phyloP scores from a whole-genome alignment of 2,113 vertebrate species.

The Ascaphus truei region DNA sequence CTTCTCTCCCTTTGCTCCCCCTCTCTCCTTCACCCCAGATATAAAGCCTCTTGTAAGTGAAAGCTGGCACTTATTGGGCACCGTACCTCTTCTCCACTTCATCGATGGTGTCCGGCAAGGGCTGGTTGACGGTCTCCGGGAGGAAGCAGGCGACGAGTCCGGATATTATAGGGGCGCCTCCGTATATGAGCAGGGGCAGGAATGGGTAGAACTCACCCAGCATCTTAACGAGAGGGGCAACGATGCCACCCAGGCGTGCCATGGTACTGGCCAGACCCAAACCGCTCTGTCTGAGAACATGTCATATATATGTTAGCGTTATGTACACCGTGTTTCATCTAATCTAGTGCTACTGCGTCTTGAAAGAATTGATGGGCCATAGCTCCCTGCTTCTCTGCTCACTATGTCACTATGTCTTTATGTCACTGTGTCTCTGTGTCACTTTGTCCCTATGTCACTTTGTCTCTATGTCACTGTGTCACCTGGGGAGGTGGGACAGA shows the following conservation, averaged over 20 bases:
- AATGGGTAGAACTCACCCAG: conserved; percentile 38
- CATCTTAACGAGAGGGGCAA: conserved; percentile 49
- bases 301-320: too few species aligned
- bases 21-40: too few species aligned
- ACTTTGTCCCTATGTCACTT: too few species aligned
- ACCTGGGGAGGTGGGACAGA: too few species aligned
- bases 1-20: too few species aligned
- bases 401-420: too few species aligned
- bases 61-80: not conserved
- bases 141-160: conserved; percentile 46
- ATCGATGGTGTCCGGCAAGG: conserved; percentile 51
- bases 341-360: too few species aligned
- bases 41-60: not conserved
- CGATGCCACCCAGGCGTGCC: conserved; percentile 51
- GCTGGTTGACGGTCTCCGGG: conserved; percentile 53
- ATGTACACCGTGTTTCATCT: too few species aligned
- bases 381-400: too few species aligned
- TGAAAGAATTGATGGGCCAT: too few species aligned
- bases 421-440: too few species aligned
- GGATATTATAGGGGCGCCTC: conserved; percentile 41
- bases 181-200: conserved; percentile 50
- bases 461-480: too few species aligned
- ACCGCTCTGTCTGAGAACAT: conserved; percentile 48
- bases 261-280: conserved; percentile 48
- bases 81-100: conserved; percentile 49